phyloP scores from a whole-genome alignment of 2,797 vertebrate genomes.

The Philypnodon macrostomus region DNA sequence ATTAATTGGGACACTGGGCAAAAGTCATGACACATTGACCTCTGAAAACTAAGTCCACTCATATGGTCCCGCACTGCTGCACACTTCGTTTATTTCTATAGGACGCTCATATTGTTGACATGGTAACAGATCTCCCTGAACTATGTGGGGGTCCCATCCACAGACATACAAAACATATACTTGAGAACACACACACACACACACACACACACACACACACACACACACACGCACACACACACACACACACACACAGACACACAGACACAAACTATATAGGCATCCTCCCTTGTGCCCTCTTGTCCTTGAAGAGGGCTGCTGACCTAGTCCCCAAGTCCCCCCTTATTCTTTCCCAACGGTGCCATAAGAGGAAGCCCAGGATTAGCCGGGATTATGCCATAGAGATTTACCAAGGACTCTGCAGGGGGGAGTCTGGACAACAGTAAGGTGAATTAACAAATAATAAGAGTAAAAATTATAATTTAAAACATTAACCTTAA shows the following conservation, averaged over 20 bases:
- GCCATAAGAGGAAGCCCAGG: slow-evolving; percentile 59
- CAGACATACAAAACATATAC: slow-evolving; percentile 24
- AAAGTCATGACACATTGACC: slow-evolving; percentile 54
- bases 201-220: too few relatives aligned
- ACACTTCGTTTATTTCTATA: slow-evolving; percentile 47
- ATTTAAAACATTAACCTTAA: not conserved
- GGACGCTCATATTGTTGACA: slow-evolving; percentile 53
- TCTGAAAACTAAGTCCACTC: slow-evolving; percentile 31
- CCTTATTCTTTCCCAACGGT: slow-evolving; percentile 39
- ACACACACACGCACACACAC: too few relatives aligned
- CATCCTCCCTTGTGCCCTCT: not conserved
- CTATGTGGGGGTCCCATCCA: slow-evolving; percentile 58
- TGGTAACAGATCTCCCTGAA: slow-evolving; percentile 65
- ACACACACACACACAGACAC: too few relatives aligned
- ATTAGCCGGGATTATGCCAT: slow-evolving; percentile 62
- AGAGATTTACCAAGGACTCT: slow-evolving; percentile 44
- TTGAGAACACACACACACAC: slow-evolving; percentile 26
- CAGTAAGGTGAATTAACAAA: slow-evolving; percentile 23
- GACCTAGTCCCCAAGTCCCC: slow-evolving; percentile 44
- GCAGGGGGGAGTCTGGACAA: slow-evolving; percentile 30
- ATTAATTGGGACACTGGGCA: slow-evolving; percentile 39
- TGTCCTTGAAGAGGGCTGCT: slow-evolving; percentile 50
- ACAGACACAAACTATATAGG: too few relatives aligned
- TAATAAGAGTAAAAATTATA: not conserved
- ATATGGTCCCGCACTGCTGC: slow-evolving; percentile 8